Evolutionary conservation across 92 coral and sea anemone genomes (phyloP).

Genomic region (Virgularia gustaviana): DNA sequence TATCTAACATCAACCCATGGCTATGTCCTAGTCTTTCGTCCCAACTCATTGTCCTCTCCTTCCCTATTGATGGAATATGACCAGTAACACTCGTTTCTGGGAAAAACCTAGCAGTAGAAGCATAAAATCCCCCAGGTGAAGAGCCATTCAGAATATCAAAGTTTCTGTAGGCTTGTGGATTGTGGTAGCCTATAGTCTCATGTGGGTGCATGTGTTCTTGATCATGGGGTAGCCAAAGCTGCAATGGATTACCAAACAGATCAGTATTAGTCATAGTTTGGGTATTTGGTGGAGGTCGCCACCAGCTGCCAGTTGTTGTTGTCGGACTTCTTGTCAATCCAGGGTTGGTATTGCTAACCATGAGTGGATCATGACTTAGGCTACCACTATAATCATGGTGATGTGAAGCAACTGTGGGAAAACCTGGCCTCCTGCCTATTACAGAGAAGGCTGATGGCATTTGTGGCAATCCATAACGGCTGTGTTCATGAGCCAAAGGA

Average conservation of each 20-base stretch:
- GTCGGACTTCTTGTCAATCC: slow-evolving; percentile 41
- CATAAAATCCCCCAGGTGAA: slow-evolving; percentile 28
- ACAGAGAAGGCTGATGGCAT: slow-evolving; percentile 84
- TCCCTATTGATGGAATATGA: slow-evolving; percentile 32
- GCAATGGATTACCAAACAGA: slow-evolving; percentile 67
- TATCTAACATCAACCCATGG: slow-evolving; percentile 34
- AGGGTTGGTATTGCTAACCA: slow-evolving; percentile 69
- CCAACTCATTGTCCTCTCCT: slow-evolving; percentile 29
- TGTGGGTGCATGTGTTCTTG: slow-evolving; percentile 70
- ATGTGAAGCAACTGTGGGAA: slow-evolving; percentile 29
- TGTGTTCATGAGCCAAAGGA: slow-evolving; percentile 92
- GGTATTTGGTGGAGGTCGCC: slow-evolving; percentile 84
- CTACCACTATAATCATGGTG: slow-evolving; percentile 44
- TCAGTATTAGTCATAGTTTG: slow-evolving; percentile 69
- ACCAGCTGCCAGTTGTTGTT: slow-evolving; percentile 57
- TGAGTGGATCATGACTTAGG: slow-evolving; percentile 69
- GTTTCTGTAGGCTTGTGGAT: slow-evolving; percentile 29
- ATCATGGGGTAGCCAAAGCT: slow-evolving; percentile 88
- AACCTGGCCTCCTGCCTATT: slow-evolving; percentile 89
- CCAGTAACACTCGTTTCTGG: slow-evolving; percentile 18
- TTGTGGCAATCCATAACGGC: slow-evolving; percentile 78
- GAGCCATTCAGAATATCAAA: slow-evolving; percentile 34
- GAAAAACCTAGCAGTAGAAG: slow-evolving; percentile 17
- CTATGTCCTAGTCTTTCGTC: slow-evolving; percentile 29
- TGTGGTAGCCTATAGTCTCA: slow-evolving; percentile 21